These are phyloP conservation scores for Labia minor DNA, from an alignment of 2,888 invertebrate species.

Conservation along the genomic window DNA sequence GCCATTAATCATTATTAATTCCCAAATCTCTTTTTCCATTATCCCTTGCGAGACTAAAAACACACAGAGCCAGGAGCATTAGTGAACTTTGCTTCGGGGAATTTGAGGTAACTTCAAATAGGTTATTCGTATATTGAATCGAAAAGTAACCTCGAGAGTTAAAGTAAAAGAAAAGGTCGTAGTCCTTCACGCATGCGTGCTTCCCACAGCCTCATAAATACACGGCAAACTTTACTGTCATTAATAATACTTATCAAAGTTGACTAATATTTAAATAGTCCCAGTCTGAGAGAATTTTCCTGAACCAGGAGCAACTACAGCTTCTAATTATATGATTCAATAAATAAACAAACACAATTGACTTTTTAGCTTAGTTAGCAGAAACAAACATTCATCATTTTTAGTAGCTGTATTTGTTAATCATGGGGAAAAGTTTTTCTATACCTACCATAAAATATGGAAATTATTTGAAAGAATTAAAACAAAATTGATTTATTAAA, in stretches of 20 bases:
- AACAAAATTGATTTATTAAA: too few species aligned
- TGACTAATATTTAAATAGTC: conserved; percentile 4
- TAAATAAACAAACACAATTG: conserved; percentile 13
- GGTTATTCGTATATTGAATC: too few species aligned
- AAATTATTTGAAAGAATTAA: too few species aligned
- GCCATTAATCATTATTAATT: too few species aligned
- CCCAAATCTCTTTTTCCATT: too few species aligned
- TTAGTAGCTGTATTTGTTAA: background rate
- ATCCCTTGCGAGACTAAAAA: too few species aligned
- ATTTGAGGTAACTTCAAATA: too few species aligned
- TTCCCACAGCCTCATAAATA: background rate
- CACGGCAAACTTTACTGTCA: conserved; percentile 7
- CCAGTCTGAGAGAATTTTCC: background rate
- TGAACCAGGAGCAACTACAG: background rate
- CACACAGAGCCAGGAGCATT: too few species aligned
- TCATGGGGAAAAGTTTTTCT: too few species aligned
- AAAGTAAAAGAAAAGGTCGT: background rate
- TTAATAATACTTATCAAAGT: conserved; percentile 13
- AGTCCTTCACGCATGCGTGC: background rate
- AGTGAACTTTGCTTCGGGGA: too few species aligned
- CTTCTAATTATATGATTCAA: background rate
- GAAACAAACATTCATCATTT: background rate
- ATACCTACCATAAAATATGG: too few species aligned
- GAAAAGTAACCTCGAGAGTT: too few species aligned
- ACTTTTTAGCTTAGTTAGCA: conserved; percentile 1